A percentile compares a stretch with the other conserved stretches of the same genome.
phyloP scores from a whole-genome alignment of 2,888 invertebrate species.

The Acrobasis consociella region DNA sequence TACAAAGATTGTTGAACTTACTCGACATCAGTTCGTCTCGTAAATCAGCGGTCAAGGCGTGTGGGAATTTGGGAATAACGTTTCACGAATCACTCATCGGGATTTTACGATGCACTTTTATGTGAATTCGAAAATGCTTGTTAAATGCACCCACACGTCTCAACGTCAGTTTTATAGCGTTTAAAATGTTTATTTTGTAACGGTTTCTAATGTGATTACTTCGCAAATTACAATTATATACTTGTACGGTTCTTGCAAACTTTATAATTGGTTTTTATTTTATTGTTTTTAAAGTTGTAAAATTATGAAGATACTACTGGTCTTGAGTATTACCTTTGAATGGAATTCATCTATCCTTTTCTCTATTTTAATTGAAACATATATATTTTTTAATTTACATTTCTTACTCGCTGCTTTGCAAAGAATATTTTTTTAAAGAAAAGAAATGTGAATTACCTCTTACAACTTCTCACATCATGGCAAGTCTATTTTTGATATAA shows the following conservation, averaged over 20 bases:
- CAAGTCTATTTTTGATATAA: too few species aligned
- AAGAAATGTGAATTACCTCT: too few species aligned
- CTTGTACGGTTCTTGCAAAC: neutral
- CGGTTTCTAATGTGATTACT: neutral
- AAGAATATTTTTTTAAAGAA: too few species aligned
- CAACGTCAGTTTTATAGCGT: neutral
- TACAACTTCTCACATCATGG: too few species aligned
- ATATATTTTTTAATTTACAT: too few species aligned
- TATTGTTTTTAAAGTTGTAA: too few species aligned
- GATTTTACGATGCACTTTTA: conserved; percentile 13
- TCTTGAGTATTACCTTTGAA: too few species aligned
- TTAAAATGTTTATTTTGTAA: neutral
- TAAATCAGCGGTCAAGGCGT: conserved; percentile 9
- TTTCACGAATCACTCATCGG: neutral
- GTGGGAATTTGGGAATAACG: conserved; percentile 19
- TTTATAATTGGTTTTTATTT: neutral
- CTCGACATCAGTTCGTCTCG: conserved; percentile 25
- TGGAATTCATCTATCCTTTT: too few species aligned
- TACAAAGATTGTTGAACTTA: conserved; percentile 3
- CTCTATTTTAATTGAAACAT: too few species aligned
- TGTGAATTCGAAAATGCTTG: conserved; percentile 11
- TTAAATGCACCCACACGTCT: neutral
- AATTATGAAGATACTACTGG: too few species aligned
- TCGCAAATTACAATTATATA: neutral
- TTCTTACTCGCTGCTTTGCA: too few species aligned